Evolutionary conservation across 2,113 vertebrate species (phyloP).

Genomic region (Rousettus leschenaultii): DNA sequence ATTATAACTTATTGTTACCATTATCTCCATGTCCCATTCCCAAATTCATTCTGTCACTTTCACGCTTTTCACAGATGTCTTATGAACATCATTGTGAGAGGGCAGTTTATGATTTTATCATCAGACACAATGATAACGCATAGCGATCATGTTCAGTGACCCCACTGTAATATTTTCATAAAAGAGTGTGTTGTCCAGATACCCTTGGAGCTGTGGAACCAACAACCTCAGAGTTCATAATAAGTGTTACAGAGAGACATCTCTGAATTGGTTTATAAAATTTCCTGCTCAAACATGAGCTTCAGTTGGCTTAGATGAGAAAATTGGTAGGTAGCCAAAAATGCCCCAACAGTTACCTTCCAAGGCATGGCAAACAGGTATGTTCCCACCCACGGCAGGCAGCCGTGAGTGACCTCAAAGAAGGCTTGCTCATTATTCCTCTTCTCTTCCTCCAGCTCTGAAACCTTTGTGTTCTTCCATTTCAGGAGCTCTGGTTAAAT

Average conservation of each 20-base stretch:
- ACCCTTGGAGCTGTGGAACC: background rate
- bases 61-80: background rate
- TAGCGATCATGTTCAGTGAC: background rate
- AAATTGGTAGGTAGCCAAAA: background rate
- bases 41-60: background rate
- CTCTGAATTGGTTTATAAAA: background rate
- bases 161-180: background rate
- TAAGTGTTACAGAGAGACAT: background rate
- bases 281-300: background rate
- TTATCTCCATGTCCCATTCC: background rate
- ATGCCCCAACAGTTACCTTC: background rate
- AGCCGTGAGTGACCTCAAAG: background rate
- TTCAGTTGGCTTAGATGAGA: background rate
- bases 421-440: background rate
- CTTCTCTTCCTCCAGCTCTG: background rate
- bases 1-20: background rate
- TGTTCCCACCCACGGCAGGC: background rate
- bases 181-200: background rate
- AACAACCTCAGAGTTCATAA: background rate
- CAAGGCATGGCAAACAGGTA: background rate
- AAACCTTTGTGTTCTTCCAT: background rate
- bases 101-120: background rate
- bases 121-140: background rate
- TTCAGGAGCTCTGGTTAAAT: background rate
- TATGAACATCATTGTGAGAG: background rate